Evolutionary conservation across 64 coral and sea anemone species (phyloP).

Genomic region (Stylophora pistillata): DNA sequence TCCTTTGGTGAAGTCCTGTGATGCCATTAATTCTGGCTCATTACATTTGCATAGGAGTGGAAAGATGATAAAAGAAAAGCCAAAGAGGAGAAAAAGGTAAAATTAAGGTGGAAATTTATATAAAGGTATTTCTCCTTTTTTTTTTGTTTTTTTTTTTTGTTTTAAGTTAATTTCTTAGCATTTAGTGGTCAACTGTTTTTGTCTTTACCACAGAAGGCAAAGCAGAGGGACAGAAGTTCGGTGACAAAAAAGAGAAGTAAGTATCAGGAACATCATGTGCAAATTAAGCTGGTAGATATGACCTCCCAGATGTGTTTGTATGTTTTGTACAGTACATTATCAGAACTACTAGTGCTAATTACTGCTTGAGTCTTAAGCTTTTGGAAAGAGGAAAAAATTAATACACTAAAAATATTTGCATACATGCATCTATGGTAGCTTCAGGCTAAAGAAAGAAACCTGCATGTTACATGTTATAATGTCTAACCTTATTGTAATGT

Average conservation of each 20-base stretch:
- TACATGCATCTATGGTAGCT: too few relatives aligned
- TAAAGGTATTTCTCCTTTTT: background rate
- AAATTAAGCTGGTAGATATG: too few relatives aligned
- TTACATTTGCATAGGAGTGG: slow-evolving; percentile 65
- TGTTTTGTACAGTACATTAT: background rate
- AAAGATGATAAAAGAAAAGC: slow-evolving; percentile 73
- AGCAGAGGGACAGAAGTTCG: slow-evolving; percentile 61
- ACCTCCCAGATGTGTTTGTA: background rate
- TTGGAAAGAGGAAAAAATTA: too few relatives aligned
- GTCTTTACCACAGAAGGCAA: slow-evolving; percentile 50
- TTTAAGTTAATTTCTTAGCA: too few relatives aligned
- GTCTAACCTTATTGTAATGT: too few relatives aligned
- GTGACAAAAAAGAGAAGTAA: slow-evolving; percentile 62
- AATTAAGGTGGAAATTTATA: background rate
- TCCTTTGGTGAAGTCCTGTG: too few relatives aligned
- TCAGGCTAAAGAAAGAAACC: too few relatives aligned
- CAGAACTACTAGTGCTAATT: too few relatives aligned
- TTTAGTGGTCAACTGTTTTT: background rate
- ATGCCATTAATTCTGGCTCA: too few relatives aligned
- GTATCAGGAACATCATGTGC: background rate
- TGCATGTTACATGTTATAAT: too few relatives aligned
- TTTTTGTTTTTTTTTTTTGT: background rate
- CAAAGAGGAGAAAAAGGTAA: slow-evolving; percentile 88
- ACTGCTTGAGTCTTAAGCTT: too few relatives aligned
- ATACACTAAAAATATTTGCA: too few relatives aligned